A percentile compares a stretch with the other conserved stretches of the same genome.
Evolutionary conservation across 2,113 vertebrate genomes (phyloP).

Genomic region (Menidia beryllina): DNA sequence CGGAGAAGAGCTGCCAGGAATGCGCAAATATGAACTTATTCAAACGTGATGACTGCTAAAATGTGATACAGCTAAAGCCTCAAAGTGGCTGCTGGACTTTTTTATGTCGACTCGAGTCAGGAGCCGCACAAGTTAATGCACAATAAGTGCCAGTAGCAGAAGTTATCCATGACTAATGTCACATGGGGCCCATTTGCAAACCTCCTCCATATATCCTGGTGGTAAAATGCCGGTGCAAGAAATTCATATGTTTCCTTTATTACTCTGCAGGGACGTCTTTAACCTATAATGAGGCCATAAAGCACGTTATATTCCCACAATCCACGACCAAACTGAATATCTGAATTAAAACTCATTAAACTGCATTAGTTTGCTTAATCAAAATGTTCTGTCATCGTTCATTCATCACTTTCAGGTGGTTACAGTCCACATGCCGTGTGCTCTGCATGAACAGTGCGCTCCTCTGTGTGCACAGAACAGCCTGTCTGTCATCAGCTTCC

Average conservation of each 20-base stretch:
- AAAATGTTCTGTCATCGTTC: constrained; percentile 42
- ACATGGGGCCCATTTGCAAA: constrained; percentile 46
- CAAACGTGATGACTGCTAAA: neutral
- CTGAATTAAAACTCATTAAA: constrained; percentile 26
- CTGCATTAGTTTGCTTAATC: constrained; percentile 7
- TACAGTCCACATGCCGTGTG: constrained; percentile 8
- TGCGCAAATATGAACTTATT: neutral
- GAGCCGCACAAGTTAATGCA: neutral
- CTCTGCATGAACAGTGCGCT: constrained; percentile 20
- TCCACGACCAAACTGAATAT: constrained; percentile 6
- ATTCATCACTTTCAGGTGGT: constrained; percentile 40
- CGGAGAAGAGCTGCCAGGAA: neutral
- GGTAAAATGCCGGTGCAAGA: constrained; percentile 51
- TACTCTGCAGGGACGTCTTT: constrained; percentile 24
- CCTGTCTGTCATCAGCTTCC: constrained; percentile 51
- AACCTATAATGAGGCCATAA: constrained; percentile 22
- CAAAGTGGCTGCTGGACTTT: neutral
- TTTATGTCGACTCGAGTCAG: neutral
- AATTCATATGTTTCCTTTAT: constrained; percentile 51
- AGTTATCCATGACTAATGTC: constrained; percentile 36
- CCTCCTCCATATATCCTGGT: constrained; percentile 34
- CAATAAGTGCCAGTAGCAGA: neutral
- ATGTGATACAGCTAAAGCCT: constrained; percentile 5
- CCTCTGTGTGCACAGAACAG: constrained; percentile 23
- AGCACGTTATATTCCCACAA: constrained; percentile 5